Conservation (phyloP, 2,888 invertebrate species). For the Prosopocoilus inquinatus region DNA sequence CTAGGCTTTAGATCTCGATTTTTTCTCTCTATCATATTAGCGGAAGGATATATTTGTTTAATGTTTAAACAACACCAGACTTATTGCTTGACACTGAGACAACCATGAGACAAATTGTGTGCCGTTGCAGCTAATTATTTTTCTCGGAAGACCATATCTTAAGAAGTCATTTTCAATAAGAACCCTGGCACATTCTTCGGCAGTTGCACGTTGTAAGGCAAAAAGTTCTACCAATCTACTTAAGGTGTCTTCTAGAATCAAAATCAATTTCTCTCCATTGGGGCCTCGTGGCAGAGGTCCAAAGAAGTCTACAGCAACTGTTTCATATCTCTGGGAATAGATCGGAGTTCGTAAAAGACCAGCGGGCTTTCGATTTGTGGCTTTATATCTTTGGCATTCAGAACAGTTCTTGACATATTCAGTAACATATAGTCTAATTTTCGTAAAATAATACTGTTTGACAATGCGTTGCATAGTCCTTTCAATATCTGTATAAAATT, state of each 20-base stretch:
- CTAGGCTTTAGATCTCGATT: slow-evolving; percentile 37
- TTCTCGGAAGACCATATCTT: slow-evolving; percentile 37
- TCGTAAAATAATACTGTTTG: too few species aligned
- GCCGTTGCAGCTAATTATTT: slow-evolving; percentile 43
- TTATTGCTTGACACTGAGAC: slow-evolving; percentile 34
- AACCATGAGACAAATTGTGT: slow-evolving; percentile 38
- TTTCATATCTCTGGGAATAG: too few species aligned
- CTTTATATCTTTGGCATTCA: too few species aligned
- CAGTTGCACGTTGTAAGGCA: slow-evolving; percentile 25
- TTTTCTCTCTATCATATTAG: slow-evolving; percentile 38
- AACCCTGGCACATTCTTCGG: slow-evolving; percentile 26
- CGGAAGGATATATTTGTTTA: slow-evolving; percentile 31
- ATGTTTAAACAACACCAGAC: slow-evolving; percentile 13
- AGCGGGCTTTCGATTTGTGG: too few species aligned
- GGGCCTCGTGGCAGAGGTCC: too few species aligned
- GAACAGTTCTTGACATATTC: too few species aligned
- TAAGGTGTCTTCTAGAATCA: slow-evolving; percentile 33
- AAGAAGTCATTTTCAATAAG: slow-evolving; percentile 33
- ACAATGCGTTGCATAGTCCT: too few species aligned
- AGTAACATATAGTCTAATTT: too few species aligned
- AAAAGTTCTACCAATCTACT: slow-evolving; percentile 34
- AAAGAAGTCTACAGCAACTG: too few species aligned
- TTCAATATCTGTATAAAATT: slow-evolving; percentile 22
- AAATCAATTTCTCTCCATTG: slow-evolving; percentile 24
- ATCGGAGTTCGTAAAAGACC: too few species aligned